Evolutionary conservation across 2,888 invertebrate species (phyloP).

Genomic region (Acronicta leporina): DNA sequence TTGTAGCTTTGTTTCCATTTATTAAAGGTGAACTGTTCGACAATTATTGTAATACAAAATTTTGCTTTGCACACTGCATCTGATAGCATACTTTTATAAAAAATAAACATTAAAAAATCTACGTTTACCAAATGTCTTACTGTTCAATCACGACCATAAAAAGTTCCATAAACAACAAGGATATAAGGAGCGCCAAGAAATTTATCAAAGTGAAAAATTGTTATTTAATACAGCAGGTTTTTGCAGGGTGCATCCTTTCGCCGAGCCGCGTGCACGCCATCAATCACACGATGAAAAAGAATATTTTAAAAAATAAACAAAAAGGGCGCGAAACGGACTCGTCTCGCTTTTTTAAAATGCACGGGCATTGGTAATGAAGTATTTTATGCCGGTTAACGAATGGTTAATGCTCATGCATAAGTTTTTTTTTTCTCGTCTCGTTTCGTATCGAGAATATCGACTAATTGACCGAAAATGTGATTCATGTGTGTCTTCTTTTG

Average conservation of each 20-base stretch:
- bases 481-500: constrained; percentile 39
- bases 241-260: constrained; percentile 68
- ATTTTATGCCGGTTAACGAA: constrained; percentile 64
- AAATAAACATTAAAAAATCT: constrained; percentile 1
- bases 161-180: constrained; percentile 54
- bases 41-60: not conserved
- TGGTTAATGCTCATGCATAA: constrained; percentile 47
- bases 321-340: constrained; percentile 64
- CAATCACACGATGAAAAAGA: constrained; percentile 72
- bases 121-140: constrained; percentile 7
- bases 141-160: constrained; percentile 24
- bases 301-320: constrained; percentile 71
- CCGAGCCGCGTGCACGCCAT: constrained; percentile 61
- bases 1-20: constrained; percentile 6
- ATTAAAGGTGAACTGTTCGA: not conserved
- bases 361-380: constrained; percentile 63
- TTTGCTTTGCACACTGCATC: too few species aligned
- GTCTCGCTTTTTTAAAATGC: constrained; percentile 60
- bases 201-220: constrained; percentile 80
- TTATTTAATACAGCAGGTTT: constrained; percentile 76
- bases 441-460: constrained; percentile 60
- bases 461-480: constrained; percentile 66
- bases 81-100: not conserved
- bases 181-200: constrained; percentile 55
- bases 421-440: constrained; percentile 52